Conservation (phyloP, 2,888 invertebrate species). For the Xestobium rufovillosum region DNA sequence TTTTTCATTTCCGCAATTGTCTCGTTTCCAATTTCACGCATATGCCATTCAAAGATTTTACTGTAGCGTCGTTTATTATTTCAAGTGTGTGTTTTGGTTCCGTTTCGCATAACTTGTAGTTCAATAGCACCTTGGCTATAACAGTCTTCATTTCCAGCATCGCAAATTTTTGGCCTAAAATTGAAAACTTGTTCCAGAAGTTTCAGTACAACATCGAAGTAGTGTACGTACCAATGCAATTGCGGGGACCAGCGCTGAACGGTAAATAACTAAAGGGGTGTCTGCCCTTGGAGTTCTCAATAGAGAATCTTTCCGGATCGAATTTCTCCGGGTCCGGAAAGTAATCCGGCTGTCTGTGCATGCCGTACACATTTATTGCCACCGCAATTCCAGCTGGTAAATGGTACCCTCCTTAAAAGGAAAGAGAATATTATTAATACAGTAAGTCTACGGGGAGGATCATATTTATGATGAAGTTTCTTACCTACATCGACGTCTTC, state of each 20-base stretch:
- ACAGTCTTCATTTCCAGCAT: slow-evolving; percentile 13
- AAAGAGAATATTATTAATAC: background rate
- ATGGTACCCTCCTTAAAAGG: slow-evolving; percentile 10
- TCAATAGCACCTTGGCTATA: slow-evolving; percentile 11
- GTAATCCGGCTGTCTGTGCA: slow-evolving; percentile 15
- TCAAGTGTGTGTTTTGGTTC: slow-evolving; percentile 13
- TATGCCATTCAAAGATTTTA: slow-evolving; percentile 18
- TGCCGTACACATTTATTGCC: slow-evolving; percentile 9
- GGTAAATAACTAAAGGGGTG: slow-evolving; percentile 35
- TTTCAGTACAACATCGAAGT: background rate
- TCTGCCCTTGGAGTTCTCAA: slow-evolving; percentile 21
- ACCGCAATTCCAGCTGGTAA: slow-evolving; percentile 12
- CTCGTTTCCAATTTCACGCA: slow-evolving; percentile 11
- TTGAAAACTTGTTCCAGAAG: background rate
- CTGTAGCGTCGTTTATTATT: slow-evolving; percentile 12
- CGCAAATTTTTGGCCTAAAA: slow-evolving; percentile 18
- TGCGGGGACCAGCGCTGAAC: slow-evolving; percentile 36
- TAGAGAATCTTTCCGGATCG: slow-evolving; percentile 21
- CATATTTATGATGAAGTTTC: too few relatives aligned
- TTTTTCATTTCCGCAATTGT: too few relatives aligned
- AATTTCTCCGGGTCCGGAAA: slow-evolving; percentile 21
- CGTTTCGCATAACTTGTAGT: slow-evolving; percentile 13
- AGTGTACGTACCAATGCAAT: slow-evolving; percentile 30
- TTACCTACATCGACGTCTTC: slow-evolving; percentile 2
- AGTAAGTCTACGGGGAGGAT: slow-evolving; percentile 1